These are phyloP conservation scores for Naso thynnoides DNA, from an alignment of 2,797 vertebrate genomes.

Conservation along the genomic window DNA sequence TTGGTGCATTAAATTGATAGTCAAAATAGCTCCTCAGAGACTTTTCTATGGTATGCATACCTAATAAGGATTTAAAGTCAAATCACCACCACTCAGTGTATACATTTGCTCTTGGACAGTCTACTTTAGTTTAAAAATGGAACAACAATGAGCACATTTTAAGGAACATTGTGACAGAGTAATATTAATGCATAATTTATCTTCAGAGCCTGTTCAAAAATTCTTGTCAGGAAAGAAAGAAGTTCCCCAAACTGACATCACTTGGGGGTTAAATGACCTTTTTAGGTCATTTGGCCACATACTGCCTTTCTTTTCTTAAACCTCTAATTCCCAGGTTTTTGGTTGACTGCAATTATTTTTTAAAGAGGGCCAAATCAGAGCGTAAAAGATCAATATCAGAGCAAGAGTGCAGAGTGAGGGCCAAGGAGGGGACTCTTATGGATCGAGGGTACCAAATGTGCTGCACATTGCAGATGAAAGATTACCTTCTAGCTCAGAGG, in stretches of 20 bases:
- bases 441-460: slow-evolving; percentile 7
- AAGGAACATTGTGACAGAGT: background rate
- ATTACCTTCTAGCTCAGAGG: slow-evolving; percentile 51
- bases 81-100: background rate
- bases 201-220: background rate
- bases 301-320: background rate
- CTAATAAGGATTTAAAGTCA: background rate
- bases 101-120: no score
- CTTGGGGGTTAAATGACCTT: background rate
- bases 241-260: slow-evolving; percentile 3
- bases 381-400: slow-evolving; percentile 41
- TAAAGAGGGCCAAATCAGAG: slow-evolving; percentile 30
- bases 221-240: background rate
- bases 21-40: background rate
- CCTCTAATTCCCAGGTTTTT: slow-evolving; percentile 3
- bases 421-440: slow-evolving; percentile 19
- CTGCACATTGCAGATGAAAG: slow-evolving; percentile 31
- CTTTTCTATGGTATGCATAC: slow-evolving; percentile 7
- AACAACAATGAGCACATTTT: background rate
- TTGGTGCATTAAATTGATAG: slow-evolving; percentile 5
- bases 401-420: background rate
- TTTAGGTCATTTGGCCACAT: slow-evolving; percentile 5
- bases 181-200: slow-evolving; percentile 7
- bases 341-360: slow-evolving; percentile 36
- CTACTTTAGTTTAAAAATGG: no score